These are phyloP conservation scores for Lepidostoma basale DNA, from an alignment of 1,140 invertebrate genomes.

Conservation along the genomic window DNA sequence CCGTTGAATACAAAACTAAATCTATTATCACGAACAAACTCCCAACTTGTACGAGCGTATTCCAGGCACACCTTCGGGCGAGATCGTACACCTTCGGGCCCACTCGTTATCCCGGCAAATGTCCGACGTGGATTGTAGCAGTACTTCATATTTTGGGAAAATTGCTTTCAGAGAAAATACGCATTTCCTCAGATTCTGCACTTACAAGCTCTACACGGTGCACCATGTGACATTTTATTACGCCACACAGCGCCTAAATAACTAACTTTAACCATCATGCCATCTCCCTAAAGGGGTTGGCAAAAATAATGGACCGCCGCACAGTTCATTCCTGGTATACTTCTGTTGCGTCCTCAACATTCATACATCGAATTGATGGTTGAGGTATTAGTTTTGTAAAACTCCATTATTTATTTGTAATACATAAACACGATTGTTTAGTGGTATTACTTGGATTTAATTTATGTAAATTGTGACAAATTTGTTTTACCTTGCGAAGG, in stretches of 20 bases:
- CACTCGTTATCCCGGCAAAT: background rate
- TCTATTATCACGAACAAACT: slow-evolving; percentile 1
- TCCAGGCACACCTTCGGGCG: background rate
- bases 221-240: background rate
- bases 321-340: too few relatives aligned
- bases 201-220: background rate
- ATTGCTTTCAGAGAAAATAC: background rate
- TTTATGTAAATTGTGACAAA: too few relatives aligned
- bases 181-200: background rate
- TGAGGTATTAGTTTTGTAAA: too few relatives aligned
- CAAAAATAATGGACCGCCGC: too few relatives aligned
- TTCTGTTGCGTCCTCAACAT: too few relatives aligned
- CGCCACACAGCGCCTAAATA: background rate
- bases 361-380: too few relatives aligned
- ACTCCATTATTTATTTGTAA: too few relatives aligned
- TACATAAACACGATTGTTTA: too few relatives aligned
- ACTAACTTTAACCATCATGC: too few relatives aligned
- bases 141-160: background rate
- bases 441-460: too few relatives aligned
- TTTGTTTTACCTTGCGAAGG: too few relatives aligned
- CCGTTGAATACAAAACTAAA: slow-evolving; percentile 8
- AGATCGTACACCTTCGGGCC: background rate
- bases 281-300: too few relatives aligned
- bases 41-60: background rate
- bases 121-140: background rate